Evolutionary conservation across 2,113 vertebrate species (phyloP).

Genomic region (Seriola aureovittata): DNA sequence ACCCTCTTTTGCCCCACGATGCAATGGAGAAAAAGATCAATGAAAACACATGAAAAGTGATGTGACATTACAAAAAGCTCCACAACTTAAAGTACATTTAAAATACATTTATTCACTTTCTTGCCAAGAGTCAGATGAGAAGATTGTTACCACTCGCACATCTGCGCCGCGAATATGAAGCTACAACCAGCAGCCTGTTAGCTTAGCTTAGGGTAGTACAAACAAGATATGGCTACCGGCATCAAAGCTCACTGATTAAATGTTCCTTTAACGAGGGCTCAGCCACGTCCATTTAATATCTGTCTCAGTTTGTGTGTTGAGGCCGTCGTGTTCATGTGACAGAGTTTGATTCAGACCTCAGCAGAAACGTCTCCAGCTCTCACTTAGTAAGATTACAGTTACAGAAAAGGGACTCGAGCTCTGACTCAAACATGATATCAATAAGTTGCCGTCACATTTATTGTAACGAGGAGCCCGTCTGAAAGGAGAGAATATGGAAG

Average conservation of each 20-base stretch:
- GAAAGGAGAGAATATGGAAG: neutral
- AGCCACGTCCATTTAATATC: neutral
- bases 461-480: neutral
- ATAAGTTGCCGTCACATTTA: neutral
- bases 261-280: neutral
- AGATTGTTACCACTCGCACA: neutral
- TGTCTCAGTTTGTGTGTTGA: neutral
- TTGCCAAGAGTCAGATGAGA: neutral
- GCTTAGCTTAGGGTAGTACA: constrained; percentile 1
- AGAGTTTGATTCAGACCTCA: neutral
- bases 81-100: neutral
- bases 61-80: neutral
- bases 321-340: neutral
- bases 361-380: neutral
- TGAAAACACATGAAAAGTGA: neutral
- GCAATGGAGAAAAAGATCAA: neutral
- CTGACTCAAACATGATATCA: neutral
- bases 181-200: neutral
- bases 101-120: neutral
- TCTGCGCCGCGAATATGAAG: neutral
- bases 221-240: too few species aligned
- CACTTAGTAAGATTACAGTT: neutral
- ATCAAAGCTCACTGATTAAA: neutral
- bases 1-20: neutral
- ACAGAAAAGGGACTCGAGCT: neutral